Evolutionary conservation across 2,888 invertebrate genomes (phyloP).

Genomic region (Acrocyrtus sp.): DNA sequence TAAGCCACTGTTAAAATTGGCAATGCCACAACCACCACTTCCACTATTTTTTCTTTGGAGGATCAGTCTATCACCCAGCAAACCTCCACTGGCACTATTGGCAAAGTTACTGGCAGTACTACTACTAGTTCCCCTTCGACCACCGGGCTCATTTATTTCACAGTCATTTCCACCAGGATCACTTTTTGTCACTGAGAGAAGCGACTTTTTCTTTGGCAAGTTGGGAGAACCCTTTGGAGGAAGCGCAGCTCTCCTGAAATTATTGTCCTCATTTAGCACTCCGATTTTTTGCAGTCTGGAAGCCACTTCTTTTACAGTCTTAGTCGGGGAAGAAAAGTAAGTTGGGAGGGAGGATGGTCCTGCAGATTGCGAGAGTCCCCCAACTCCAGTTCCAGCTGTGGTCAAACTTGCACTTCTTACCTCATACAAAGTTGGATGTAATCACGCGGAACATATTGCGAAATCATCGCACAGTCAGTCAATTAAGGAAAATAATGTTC

Average conservation of each 20-base stretch:
- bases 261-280: too few species aligned
- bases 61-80: conserved; percentile 24
- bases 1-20: too few species aligned
- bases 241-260: too few species aligned
- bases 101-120: background rate
- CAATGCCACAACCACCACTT: background rate
- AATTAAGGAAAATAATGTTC: conserved; percentile 54
- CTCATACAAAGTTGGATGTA: conserved; percentile 54
- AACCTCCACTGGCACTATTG: background rate
- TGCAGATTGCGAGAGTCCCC: background rate
- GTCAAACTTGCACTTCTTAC: conserved; percentile 46
- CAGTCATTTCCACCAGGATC: too few species aligned
- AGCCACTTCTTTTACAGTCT: conserved; percentile 1
- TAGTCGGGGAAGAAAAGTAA: background rate
- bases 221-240: conserved; percentile 10
- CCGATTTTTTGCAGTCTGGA: too few species aligned
- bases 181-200: conserved; percentile 32
- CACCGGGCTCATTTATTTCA: too few species aligned
- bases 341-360: conserved; percentile 24
- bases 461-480: conserved; percentile 9
- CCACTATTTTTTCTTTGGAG: conserved; percentile 21
- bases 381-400: conserved; percentile 7
- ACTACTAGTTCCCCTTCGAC: background rate
- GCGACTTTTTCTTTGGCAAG: conserved; percentile 21
- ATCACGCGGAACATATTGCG: too few species aligned